Evolutionary conservation across 2,888 invertebrate species (phyloP).

Genomic region (Cephus spinipes): DNA sequence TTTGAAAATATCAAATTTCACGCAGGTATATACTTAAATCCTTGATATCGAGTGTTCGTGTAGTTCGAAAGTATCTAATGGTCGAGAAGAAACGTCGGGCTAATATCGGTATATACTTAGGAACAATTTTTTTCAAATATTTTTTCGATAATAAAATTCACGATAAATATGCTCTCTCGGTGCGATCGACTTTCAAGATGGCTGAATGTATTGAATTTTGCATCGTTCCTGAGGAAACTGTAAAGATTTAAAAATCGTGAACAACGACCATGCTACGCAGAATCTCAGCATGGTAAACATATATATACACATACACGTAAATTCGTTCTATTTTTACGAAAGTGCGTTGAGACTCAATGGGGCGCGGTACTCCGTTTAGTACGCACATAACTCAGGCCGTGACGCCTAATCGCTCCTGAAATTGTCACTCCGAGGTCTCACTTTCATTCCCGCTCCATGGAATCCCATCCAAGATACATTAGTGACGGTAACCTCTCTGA

Average conservation of each 20-base stretch:
- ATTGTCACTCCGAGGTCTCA: conserved; percentile 61
- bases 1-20: not conserved
- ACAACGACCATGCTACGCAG: not conserved
- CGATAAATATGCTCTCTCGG: not conserved
- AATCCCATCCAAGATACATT: conserved; percentile 56
- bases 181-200: not conserved
- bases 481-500: conserved; percentile 43
- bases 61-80: not conserved
- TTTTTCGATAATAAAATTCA: not conserved
- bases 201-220: not conserved
- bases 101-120: not conserved
- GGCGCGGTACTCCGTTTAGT: conserved; percentile 58
- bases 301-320: not conserved
- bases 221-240: not conserved
- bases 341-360: conserved; percentile 52
- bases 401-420: conserved; percentile 65
- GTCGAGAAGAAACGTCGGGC: not conserved
- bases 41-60: not conserved
- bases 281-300: not conserved
- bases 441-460: conserved; percentile 38
- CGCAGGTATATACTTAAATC: not conserved
- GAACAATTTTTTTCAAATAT: not conserved
- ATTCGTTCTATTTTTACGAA: conserved; percentile 58
- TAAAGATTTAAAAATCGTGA: not conserved
- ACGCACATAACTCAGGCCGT: conserved; percentile 61